A percentile compares a stretch with the other conserved stretches of the same genome.
Conservation (phyloP, 1,140 invertebrate genomes). For the Neodiprion lecontei region DNA sequence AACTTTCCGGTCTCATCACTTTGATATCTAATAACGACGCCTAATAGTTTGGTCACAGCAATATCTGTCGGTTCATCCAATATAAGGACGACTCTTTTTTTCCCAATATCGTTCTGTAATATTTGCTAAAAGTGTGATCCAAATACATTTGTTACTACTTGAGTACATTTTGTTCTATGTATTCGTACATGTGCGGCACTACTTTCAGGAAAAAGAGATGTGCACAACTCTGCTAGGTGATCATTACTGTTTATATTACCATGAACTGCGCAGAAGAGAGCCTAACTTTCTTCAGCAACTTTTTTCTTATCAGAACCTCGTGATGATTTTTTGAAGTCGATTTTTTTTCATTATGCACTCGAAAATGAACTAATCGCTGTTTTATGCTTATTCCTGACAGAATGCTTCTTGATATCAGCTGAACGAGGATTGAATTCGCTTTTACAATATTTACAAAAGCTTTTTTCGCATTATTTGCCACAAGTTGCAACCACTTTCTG, state of each 20-base stretch:
- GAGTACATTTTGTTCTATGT: constrained; percentile 42
- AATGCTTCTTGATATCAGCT: constrained; percentile 8
- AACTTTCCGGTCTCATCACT: constrained; percentile 32
- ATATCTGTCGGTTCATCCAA: constrained; percentile 48
- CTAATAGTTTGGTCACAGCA: constrained; percentile 37
- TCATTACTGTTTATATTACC: constrained; percentile 13
- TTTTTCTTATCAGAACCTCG: not conserved
- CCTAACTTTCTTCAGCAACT: not conserved
- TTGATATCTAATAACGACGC: constrained; percentile 40
- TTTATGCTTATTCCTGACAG: not conserved
- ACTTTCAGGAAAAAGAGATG: constrained; percentile 20
- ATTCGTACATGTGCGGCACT: constrained; percentile 23
- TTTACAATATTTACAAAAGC: constrained; percentile 15
- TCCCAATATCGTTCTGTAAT: constrained; percentile 36
- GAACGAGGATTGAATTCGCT: constrained; percentile 12
- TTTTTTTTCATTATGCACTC: not conserved
- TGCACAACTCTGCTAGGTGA: constrained; percentile 19
- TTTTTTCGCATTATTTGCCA: constrained; percentile 15
- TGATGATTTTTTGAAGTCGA: not conserved
- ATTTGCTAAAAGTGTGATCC: constrained; percentile 36
- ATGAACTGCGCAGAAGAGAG: constrained; percentile 16
- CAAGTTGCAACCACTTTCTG: not conserved
- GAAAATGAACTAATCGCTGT: not conserved
- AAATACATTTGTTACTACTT: constrained; percentile 44
- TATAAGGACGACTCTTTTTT: constrained; percentile 40